Evolutionary conservation across 2,888 invertebrate genomes (phyloP).

Genomic region (Cephus sareptanus): DNA sequence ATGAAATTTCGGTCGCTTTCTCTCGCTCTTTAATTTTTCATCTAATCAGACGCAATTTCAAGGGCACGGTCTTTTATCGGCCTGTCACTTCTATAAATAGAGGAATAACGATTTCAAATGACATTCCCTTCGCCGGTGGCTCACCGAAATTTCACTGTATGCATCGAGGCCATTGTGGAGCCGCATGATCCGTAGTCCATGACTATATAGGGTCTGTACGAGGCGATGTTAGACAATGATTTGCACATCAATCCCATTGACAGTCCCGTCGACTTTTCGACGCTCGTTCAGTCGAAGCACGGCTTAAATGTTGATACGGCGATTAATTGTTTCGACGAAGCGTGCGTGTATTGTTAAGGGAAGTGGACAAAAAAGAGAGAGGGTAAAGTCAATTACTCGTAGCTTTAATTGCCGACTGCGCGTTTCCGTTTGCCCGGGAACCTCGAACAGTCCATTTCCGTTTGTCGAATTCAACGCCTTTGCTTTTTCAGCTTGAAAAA

Average conservation of each 20-base stretch:
- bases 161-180: background rate
- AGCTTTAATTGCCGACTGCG: background rate
- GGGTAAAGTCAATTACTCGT: background rate
- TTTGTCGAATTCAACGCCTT: background rate
- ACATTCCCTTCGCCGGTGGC: background rate
- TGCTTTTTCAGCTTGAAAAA: background rate
- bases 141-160: background rate
- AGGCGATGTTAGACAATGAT: background rate
- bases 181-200: background rate
- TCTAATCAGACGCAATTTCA: background rate
- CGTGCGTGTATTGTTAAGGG: background rate
- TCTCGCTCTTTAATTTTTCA: background rate
- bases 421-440: background rate
- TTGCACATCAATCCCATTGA: background rate
- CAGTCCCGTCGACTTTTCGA: background rate
- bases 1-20: background rate
- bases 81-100: background rate
- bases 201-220: background rate
- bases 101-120: background rate
- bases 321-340: background rate
- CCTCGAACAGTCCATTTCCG: background rate
- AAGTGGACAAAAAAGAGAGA: background rate
- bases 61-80: background rate
- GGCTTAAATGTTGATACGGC: background rate
- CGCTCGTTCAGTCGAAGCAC: background rate